Base-by-base conservation (phyloP, 2,888 invertebrate genomes). In the Cerceris ruficornis region DNA sequence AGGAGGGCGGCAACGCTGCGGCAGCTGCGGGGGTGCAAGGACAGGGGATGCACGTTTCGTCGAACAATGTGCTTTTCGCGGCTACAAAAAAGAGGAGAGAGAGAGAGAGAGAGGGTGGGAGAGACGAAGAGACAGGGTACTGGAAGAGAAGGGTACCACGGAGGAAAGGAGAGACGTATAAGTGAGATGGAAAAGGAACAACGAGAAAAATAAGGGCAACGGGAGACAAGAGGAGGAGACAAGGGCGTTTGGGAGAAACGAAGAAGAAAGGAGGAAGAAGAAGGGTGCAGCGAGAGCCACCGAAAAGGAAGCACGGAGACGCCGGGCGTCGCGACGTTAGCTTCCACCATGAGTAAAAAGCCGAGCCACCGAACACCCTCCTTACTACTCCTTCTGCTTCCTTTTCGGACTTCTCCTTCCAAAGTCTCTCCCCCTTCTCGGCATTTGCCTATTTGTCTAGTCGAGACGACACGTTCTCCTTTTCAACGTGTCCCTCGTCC, bases 31-130 rank as follows among this genome's bases (percentile, higher is more conserved):
- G 64, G 43, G 43, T 52, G 59, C n/a, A 15, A 4, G 28, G 6
- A 43, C 42, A n/a, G 42, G 17, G 54, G n/a, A n/a, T 58, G 69
- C 75, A 70, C 80, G 84, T 83, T 77, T 62, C 81, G 80, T 75
- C 82, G 84, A 86, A 85, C 86, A 87, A 87, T 87, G 84, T 81
- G 69, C 75, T 84, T 75, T 76, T 82, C 78, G 75, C 65, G 75
- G 78, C 64, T 75, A 71, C 68, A 77, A 73, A 80, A 80, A 83
- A 75, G 65, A 41, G 60, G 64, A 62, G 66, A 43, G 50, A 58
- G 42, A 58, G 15, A 58, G 50, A 9, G 15, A 46, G 49, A 60
- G 60, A 11, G 14, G 28, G 41, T 15, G 43, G 65, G 11, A 43
- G 62, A 39, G 55, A 41, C 49, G 41, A 28, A 39, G 68, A 17